A percentile compares a stretch with the other conserved stretches of the same genome.
Conservation (phyloP, 2,113 vertebrate genomes). For the Trichechus manatus region DNA sequence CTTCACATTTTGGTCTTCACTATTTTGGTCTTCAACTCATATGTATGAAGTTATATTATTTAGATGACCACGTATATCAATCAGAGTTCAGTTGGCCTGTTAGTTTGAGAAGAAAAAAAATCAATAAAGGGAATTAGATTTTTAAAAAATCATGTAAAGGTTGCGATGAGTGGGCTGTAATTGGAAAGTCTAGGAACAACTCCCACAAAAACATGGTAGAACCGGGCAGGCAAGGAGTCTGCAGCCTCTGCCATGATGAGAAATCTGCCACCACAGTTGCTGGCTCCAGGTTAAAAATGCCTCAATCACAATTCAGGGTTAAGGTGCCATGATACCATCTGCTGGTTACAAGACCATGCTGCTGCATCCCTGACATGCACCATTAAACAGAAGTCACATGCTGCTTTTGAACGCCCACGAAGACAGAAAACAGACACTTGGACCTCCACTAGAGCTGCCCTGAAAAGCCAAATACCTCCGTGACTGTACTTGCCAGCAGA, state of each 20-base stretch:
- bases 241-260: neutral
- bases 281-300: neutral
- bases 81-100: neutral
- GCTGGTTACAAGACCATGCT: neutral
- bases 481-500: neutral
- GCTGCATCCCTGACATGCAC: neutral
- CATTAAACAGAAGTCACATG: neutral
- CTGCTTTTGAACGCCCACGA: neutral
- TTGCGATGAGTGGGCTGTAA: neutral
- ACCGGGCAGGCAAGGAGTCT: neutral
- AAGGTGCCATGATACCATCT: neutral
- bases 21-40: neutral
- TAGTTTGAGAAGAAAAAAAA: neutral
- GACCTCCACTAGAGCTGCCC: neutral
- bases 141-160: neutral
- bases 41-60: neutral
- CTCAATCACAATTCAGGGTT: neutral
- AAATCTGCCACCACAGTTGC: rapidly evolving
- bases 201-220: neutral
- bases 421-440: neutral
- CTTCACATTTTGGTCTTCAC: neutral
- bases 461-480: neutral
- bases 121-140: neutral
- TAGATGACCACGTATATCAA: neutral
- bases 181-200: neutral